Evolutionary conservation across 2,888 invertebrate species (phyloP).

Genomic region (Alentia gelatinosa): DNA sequence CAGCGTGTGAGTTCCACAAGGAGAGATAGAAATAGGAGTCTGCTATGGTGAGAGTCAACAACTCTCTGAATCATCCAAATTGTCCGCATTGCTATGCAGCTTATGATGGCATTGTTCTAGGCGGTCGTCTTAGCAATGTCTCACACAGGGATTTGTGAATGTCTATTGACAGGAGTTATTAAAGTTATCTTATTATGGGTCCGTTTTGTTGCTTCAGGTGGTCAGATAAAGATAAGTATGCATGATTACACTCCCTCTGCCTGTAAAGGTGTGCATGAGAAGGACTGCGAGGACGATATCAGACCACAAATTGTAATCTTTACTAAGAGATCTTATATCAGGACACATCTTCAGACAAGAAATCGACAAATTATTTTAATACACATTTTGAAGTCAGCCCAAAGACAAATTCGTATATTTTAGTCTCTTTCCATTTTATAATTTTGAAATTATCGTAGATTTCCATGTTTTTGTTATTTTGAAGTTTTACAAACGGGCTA

Average conservation of each 20-base stretch:
- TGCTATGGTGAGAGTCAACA: conserved; percentile 5
- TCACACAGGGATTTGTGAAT: conserved; percentile 23
- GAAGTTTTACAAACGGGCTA: no score
- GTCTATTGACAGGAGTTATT: not conserved
- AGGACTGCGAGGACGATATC: not conserved
- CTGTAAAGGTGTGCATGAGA: conserved; percentile 13
- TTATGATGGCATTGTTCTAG: conserved; percentile 39
- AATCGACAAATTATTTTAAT: no score
- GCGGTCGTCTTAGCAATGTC: conserved; percentile 12
- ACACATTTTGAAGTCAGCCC: no score
- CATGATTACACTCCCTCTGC: conserved; percentile 26
- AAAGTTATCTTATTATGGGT: conserved; percentile 39
- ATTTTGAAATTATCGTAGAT: no score
- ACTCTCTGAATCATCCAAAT: conserved; percentile 30
- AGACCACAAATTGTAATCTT: not conserved
- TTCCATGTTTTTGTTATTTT: no score
- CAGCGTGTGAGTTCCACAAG: not conserved
- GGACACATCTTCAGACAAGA: not conserved
- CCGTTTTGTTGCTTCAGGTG: conserved; percentile 23
- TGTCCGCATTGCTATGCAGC: conserved; percentile 25
- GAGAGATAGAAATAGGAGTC: not conserved
- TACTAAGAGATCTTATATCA: not conserved
- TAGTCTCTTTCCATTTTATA: no score
- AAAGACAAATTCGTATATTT: no score
- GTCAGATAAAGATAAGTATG: conserved; percentile 7